Conservation (phyloP, 2,888 invertebrate species). For the Operophtera brumata region DNA sequence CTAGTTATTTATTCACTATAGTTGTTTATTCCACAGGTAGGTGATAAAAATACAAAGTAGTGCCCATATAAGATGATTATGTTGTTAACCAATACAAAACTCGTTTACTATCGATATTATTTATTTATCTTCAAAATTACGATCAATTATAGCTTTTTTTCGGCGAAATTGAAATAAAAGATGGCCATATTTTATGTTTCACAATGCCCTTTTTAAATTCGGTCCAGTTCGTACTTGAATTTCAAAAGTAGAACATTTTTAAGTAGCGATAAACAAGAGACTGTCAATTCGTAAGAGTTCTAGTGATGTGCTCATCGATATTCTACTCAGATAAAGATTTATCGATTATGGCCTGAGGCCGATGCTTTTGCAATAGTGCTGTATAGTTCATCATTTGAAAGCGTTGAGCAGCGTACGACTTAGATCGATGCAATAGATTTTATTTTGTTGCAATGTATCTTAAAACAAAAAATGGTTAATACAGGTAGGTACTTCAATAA, state of each 20-base stretch:
- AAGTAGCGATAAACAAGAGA: conserved; percentile 47
- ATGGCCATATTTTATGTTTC: conserved; percentile 15
- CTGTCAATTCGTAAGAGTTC: conserved; percentile 54
- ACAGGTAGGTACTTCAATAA: too few species aligned
- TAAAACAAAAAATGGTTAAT: too few species aligned
- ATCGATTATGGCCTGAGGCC: conserved; percentile 24
- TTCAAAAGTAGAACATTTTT: conserved; percentile 37
- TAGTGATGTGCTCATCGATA: conserved; percentile 45
- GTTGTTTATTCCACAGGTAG: too few species aligned
- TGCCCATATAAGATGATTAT: not conserved
- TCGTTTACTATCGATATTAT: not conserved
- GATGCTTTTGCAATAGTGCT: conserved; percentile 11
- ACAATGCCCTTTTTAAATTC: conserved; percentile 21
- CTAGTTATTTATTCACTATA: too few species aligned
- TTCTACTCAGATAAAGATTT: conserved; percentile 43
- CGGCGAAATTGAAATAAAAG: conserved; percentile 15
- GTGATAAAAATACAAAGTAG: not conserved
- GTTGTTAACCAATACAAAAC: conserved; percentile 1
- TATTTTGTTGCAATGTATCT: not conserved
- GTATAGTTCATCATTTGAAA: conserved; percentile 16
- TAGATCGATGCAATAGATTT: not conserved
- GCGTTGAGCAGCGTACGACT: not conserved
- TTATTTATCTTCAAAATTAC: not conserved
- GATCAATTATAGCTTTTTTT: conserved; percentile 6
- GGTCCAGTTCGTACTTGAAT: conserved; percentile 32